Conservation (phyloP, 2,888 invertebrate species). For the Watsonalla cultraria region DNA sequence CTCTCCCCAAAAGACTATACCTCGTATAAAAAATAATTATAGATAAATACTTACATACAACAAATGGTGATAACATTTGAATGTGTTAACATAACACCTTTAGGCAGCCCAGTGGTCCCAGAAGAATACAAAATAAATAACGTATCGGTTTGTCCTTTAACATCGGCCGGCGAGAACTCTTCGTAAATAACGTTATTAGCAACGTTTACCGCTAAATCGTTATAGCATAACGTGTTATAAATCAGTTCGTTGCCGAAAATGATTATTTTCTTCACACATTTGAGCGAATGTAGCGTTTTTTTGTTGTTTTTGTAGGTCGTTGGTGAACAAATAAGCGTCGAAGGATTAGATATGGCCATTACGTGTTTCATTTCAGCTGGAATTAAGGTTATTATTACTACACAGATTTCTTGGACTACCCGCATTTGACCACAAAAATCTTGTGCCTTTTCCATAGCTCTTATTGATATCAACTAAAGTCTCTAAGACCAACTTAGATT, state of each 20-base stretch:
- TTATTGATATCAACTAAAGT: too few relatives aligned
- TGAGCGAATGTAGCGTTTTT: slow-evolving; percentile 27
- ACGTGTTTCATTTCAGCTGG: slow-evolving; percentile 57
- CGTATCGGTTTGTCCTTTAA: slow-evolving; percentile 41
- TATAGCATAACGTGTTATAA: slow-evolving; percentile 30
- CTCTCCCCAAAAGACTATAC: too few relatives aligned
- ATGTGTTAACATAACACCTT: slow-evolving; percentile 61
- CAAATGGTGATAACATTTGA: slow-evolving; percentile 36
- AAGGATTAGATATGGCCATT: slow-evolving; percentile 49
- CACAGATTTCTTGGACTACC: slow-evolving; percentile 2
- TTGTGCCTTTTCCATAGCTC: too few relatives aligned
- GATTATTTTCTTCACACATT: slow-evolving; percentile 38
- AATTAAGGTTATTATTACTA: slow-evolving; percentile 11
- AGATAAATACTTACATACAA: slow-evolving; percentile 36
- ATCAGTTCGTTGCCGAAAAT: slow-evolving; percentile 38
- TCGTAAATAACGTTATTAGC: slow-evolving; percentile 35
- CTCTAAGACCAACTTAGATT: too few relatives aligned
- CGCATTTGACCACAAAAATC: too few relatives aligned
- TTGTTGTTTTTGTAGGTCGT: slow-evolving; percentile 34
- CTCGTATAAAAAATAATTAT: too few relatives aligned
- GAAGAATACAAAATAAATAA: slow-evolving; percentile 57
- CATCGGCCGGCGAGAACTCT: slow-evolving; percentile 40
- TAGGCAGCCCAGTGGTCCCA: slow-evolving; percentile 62
- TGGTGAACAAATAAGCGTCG: slow-evolving; percentile 48
- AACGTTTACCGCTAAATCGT: slow-evolving; percentile 32